A percentile compares a stretch with the other conserved stretches of the same genome.
Evolutionary conservation across 2,797 vertebrate genomes (phyloP).

Genomic region (Muraenolepis orangiensis): DNA sequence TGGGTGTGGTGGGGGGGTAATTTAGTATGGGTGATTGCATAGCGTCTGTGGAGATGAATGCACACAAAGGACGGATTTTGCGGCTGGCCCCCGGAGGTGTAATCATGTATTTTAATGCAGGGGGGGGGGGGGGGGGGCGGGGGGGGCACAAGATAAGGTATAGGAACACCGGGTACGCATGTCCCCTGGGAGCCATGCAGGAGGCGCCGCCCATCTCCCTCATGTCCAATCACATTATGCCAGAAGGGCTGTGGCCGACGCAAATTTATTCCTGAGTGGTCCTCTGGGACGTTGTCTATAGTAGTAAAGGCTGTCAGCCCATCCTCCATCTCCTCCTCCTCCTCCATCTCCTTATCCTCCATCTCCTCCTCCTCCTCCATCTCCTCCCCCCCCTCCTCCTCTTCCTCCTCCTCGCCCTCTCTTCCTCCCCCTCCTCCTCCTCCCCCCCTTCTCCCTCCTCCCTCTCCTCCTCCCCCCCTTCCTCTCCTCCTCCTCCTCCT

Average conservation of each 20-base stretch:
- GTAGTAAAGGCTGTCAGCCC: slow-evolving; percentile 70
- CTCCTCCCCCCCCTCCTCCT: too few species aligned
- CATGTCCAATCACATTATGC: slow-evolving; percentile 70
- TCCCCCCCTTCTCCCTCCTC: too few species aligned
- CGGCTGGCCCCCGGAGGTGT: slow-evolving; percentile 55
- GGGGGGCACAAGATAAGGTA: slow-evolving; percentile 62
- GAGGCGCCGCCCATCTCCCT: slow-evolving; percentile 58
- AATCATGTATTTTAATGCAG: slow-evolving; percentile 71
- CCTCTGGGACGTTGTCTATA: slow-evolving; percentile 64
- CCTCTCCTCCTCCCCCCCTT: slow-evolving; percentile 46
- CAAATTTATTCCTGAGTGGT: slow-evolving; percentile 73
- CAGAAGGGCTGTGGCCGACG: slow-evolving; percentile 61
- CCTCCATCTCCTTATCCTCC: slow-evolving; percentile 34
- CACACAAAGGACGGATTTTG: slow-evolving; percentile 57
- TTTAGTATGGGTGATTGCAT: slow-evolving; percentile 51
- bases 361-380: slow-evolving; percentile 25
- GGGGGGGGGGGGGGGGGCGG: too few species aligned
- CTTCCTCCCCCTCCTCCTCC: too few species aligned
- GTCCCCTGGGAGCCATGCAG: slow-evolving; percentile 58
- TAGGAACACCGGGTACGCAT: slow-evolving; percentile 49
- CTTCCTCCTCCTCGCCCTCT: too few species aligned
- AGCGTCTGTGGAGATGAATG: slow-evolving; percentile 39
- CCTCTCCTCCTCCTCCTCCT: slow-evolving; percentile 49
- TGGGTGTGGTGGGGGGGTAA: too few species aligned
- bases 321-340: slow-evolving; percentile 60